Evolutionary conservation across 1,140 invertebrate species (phyloP), one percentile per base, ranked within the genome.

Genomic region (Callitettix versicolor): DNA sequence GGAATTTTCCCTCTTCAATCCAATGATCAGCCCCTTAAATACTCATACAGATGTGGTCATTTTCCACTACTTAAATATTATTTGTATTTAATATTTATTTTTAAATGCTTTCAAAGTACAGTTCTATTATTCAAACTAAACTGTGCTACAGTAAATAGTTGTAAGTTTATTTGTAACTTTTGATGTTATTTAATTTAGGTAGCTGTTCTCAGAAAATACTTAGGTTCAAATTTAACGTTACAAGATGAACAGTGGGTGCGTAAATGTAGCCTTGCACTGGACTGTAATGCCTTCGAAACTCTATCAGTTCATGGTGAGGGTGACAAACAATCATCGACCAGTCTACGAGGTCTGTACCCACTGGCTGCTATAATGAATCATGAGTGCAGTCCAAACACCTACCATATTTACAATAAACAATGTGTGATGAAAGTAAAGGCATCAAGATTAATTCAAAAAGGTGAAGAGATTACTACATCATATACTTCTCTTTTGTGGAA

Each of bases 221-320:
- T 55, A 1, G 20, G 30, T 30, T 30, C 9, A 9, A 30, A 30
- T 30, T 9, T 30, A 30, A 49, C 20, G 30, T 30, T 49, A 14
- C 66, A 76, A 22, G 80, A 85, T n/a, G 74, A 80, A 64, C 63
- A 77, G 22, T 70, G 81, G 40, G 78, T 88, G 70, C 71, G 66
- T 9, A 66, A 68, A 22, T 75, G 78, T 0, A 81, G 81, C 60
- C 76, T 74, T 48, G 75, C 78, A 24, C 73, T 87, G 58, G 83
- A 88, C 63, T 81, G 84, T 1, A 88, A 86, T 62, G 81, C 84
- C 6, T 87, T 85, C 60, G 84, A 88, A 72, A 79, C 81, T 36
- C 58, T 64, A 0, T 43, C 49, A 30, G 18, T 47, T 5, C 67
- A 73, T 15, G 64, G 64, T 22, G 49, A 64, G 1, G 73, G 70